Evolutionary conservation across 1,140 invertebrate genomes (phyloP).

Genomic region (Battus philenor): DNA sequence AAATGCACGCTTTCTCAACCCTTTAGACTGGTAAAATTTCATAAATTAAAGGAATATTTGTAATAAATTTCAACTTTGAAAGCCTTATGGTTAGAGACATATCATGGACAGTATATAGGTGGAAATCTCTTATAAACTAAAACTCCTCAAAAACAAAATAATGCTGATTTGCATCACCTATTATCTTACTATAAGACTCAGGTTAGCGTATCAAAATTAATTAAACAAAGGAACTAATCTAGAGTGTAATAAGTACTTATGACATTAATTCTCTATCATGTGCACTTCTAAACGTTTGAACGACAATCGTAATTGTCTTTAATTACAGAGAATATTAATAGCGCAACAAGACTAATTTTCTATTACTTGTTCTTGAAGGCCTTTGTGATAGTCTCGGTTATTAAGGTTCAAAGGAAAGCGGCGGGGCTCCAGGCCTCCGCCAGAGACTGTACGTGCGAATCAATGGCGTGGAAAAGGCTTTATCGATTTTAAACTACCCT

Average conservation of each 20-base stretch:
- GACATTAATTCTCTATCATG: neutral
- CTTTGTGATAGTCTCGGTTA: slow-evolving; percentile 34
- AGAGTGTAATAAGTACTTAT: neutral
- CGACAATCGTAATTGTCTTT: slow-evolving; percentile 22
- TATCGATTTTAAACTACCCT: slow-evolving; percentile 44
- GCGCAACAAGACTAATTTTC: slow-evolving; percentile 35
- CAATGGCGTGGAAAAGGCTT: slow-evolving; percentile 39
- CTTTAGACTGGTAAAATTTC: no score
- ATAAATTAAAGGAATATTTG: no score
- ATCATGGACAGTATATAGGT: neutral
- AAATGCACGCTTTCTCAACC: no score
- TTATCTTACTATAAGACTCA: no score
- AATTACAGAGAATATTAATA: slow-evolving; percentile 30
- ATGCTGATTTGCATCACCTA: no score
- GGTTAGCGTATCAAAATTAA: no score
- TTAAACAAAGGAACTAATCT: neutral
- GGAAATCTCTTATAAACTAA: neutral
- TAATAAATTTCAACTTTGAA: no score
- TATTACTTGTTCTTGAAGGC: slow-evolving; percentile 39
- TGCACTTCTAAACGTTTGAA: neutral
- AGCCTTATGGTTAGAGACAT: neutral
- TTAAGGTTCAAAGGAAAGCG: slow-evolving; percentile 38
- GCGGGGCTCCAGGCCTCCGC: slow-evolving; percentile 19
- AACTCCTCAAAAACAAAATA: no score
- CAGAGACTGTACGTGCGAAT: slow-evolving; percentile 24